phyloP scores from a whole-genome alignment of 2,113 vertebrate genomes.

The Silurus meridionalis region DNA sequence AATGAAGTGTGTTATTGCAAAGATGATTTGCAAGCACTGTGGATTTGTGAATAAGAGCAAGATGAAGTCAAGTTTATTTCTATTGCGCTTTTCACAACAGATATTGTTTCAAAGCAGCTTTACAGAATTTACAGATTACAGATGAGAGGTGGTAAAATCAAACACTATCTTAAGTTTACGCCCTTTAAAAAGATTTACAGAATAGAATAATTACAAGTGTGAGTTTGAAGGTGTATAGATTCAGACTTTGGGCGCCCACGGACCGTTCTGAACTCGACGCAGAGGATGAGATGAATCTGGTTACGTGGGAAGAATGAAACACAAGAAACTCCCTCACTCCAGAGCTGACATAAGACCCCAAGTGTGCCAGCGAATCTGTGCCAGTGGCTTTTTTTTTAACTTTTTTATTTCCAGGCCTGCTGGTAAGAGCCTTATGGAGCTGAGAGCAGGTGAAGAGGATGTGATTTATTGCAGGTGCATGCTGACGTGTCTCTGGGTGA shows the following conservation, averaged over 20 bases:
- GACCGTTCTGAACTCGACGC: rapidly evolving
- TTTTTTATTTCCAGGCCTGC: constrained; percentile 5
- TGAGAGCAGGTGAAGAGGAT: constrained; percentile 26
- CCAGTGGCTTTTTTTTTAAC: not conserved
- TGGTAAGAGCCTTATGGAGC: constrained; percentile 13
- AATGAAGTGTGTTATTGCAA: constrained; percentile 2
- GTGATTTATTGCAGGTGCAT: constrained; percentile 29
- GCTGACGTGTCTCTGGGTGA: not conserved
- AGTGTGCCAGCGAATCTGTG: constrained; percentile 8
- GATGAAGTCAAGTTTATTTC: too few species aligned
- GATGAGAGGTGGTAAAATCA: too few species aligned
- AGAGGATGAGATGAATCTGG: not conserved
- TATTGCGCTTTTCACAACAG: too few species aligned
- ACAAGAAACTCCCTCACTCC: not conserved
- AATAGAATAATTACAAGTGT: not conserved
- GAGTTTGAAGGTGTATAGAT: not conserved
- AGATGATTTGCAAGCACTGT: not conserved
- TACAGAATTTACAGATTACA: too few species aligned
- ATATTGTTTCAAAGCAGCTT: too few species aligned
- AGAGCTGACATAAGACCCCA: not conserved
- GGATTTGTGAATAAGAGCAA: not conserved
- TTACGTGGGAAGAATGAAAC: not conserved
- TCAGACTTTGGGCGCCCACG: too few species aligned
- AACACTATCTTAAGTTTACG: too few species aligned
- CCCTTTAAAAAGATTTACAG: not conserved